Evolutionary conservation across 2,797 vertebrate genomes (phyloP), one percentile per base, ranked within the genome.

Genomic region (Enoplosus armatus): DNA sequence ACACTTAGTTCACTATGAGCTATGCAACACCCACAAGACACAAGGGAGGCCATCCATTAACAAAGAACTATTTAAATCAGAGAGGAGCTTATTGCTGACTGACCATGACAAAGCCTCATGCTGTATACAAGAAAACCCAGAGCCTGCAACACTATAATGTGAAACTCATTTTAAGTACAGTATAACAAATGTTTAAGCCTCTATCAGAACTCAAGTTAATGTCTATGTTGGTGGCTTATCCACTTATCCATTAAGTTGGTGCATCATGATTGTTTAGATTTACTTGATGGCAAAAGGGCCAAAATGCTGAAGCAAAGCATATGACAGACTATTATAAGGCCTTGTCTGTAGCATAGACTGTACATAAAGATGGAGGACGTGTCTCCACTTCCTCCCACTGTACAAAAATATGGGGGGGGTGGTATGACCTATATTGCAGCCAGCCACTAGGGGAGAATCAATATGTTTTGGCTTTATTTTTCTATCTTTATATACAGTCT

Each of bases 11-110:
- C 33, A 39, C 22, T 51, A 20, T 11, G 22, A 39, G 41, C 64
- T 75, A 72, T 26, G 47, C 24, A 51, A 72, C 43, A 78, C 8
- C 15, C 18, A 55, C 31, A 48, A 58, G 26, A 22, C 29, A 33
- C 26, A 73, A 79, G 63, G n/a, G 48, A 63, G 59, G 33, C 37
- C 31, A 55, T 3, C 12, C 26, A 60, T 26, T 2, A 76, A 24
- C 39, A 50, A 51, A 70, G 12, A 65, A 27, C 37, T 47, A 16
- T 15, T 45, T 20, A 12, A 47, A 37, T 27, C n/a, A 33, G 41
- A 15, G 39, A 43, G 5, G 11, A 50, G 3, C 24, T 29, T 15
- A 29, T 22, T 55, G 16, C 18, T 37, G 20, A 35, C 15, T 6
- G 35, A 14, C 31, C 55, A 54, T 12, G 14, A 72, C 29, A 56